Conservation (phyloP, 2,888 invertebrate species). For the Watsonalla binaria region DNA sequence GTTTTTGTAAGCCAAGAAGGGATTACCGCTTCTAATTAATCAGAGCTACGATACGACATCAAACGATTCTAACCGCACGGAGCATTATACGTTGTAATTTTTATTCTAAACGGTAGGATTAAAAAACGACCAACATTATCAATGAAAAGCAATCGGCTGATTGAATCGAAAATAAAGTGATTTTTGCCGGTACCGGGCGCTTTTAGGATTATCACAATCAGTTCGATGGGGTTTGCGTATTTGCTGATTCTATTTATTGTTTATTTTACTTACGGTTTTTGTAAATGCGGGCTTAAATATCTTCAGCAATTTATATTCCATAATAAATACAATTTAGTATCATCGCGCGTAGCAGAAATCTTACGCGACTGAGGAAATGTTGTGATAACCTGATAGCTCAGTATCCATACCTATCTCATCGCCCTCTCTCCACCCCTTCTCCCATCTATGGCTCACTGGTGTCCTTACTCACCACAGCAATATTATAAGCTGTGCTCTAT, state of each 20-base stretch:
- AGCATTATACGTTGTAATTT: constrained; percentile 2
- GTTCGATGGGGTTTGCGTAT: background rate
- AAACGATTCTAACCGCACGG: background rate
- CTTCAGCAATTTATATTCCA: no score
- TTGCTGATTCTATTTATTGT: background rate
- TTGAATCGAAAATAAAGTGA: constrained; percentile 1
- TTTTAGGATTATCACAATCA: background rate
- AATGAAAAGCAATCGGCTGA: constrained; percentile 1
- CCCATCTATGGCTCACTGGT: no score
- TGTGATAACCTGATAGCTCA: no score
- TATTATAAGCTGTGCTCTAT: no score
- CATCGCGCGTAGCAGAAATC: no score
- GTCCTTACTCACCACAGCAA: no score
- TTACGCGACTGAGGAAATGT: no score
- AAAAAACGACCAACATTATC: background rate
- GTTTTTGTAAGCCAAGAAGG: constrained; percentile 29
- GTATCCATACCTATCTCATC: no score
- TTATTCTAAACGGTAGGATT: background rate
- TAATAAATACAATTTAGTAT: no score
- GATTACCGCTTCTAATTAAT: constrained; percentile 34
- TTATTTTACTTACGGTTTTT: no score
- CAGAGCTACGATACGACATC: constrained; percentile 9
- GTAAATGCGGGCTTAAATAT: no score
- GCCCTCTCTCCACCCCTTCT: no score
- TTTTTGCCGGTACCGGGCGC: background rate